Evolutionary conservation across 2,113 vertebrate species (phyloP).

Genomic region (Pangasianodon gigas): DNA sequence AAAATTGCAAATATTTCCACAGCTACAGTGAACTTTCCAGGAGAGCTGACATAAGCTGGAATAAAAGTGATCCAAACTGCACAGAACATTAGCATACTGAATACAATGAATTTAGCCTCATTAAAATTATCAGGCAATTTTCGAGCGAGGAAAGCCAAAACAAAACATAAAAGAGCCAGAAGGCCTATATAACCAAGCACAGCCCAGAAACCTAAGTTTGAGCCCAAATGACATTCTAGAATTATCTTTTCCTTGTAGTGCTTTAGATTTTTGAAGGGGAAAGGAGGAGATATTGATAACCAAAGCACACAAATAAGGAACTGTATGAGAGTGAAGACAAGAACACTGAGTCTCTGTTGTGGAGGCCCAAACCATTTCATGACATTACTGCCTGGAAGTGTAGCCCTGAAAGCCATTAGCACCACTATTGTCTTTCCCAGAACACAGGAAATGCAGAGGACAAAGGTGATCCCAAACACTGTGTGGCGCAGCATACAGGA

Average conservation of each 20-base stretch:
- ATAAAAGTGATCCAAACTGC: constrained; percentile 69
- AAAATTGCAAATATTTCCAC: constrained; percentile 70
- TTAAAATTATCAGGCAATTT: constrained; percentile 66
- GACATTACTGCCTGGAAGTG: constrained; percentile 66
- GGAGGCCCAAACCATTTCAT: constrained; percentile 73
- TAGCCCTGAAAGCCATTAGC: constrained; percentile 73
- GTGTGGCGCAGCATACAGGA: constrained; percentile 40
- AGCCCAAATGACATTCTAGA: constrained; percentile 69
- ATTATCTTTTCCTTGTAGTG: constrained; percentile 67
- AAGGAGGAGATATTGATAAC: constrained; percentile 66
- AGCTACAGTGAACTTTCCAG: constrained; percentile 70
- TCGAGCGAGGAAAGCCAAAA: constrained; percentile 58
- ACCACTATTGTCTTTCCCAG: constrained; percentile 75
- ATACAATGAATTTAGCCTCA: constrained; percentile 65
- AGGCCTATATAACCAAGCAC: constrained; percentile 69
- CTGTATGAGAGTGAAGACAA: constrained; percentile 66
- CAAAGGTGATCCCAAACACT: constrained; percentile 41
- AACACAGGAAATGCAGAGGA: constrained; percentile 55
- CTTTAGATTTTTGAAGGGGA: constrained; percentile 63
- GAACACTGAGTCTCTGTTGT: constrained; percentile 69
- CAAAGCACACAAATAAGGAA: constrained; percentile 68
- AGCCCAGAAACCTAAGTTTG: constrained; percentile 66
- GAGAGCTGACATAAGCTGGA: constrained; percentile 70
- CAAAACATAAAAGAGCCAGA: constrained; percentile 61
- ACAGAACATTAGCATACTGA: constrained; percentile 65